These are phyloP conservation scores for Dicentrarchus labrax DNA, from an alignment of 2,113 vertebrate genomes.

Conservation along the genomic window DNA sequence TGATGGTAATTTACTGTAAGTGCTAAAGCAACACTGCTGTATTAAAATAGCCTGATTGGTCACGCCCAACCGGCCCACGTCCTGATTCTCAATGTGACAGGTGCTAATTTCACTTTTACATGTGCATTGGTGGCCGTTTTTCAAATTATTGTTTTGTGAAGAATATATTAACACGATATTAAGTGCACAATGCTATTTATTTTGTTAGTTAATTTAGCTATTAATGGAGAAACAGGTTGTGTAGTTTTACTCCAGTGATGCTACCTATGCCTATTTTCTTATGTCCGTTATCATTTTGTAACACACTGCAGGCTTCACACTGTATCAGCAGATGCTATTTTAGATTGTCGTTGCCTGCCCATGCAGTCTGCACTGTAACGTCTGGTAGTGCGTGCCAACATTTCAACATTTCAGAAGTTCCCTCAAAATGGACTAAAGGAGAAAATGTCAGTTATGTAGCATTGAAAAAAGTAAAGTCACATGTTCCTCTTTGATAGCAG, in stretches of 20 bases:
- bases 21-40: neutral
- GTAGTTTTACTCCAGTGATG: neutral
- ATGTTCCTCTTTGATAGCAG: neutral
- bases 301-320: neutral
- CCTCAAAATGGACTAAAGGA: neutral
- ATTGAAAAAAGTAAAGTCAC: neutral
- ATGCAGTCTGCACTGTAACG: conserved; percentile 15
- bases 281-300: neutral
- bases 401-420: conserved; percentile 11
- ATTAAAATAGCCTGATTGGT: neutral
- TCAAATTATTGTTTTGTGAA: neutral
- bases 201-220: neutral
- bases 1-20: neutral
- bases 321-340: conserved; percentile 23
- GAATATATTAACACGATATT: neutral
- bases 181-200: neutral
- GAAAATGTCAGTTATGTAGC: neutral
- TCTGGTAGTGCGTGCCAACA: neutral
- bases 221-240: neutral
- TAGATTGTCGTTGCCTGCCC: neutral
- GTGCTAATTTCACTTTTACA: neutral
- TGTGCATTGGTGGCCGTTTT: neutral
- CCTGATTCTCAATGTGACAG: neutral
- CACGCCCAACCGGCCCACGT: neutral
- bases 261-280: neutral